Base-by-base conservation (phyloP, 92 coral and sea anemone genomes). In the Parazoanthus atlanticus region DNA sequence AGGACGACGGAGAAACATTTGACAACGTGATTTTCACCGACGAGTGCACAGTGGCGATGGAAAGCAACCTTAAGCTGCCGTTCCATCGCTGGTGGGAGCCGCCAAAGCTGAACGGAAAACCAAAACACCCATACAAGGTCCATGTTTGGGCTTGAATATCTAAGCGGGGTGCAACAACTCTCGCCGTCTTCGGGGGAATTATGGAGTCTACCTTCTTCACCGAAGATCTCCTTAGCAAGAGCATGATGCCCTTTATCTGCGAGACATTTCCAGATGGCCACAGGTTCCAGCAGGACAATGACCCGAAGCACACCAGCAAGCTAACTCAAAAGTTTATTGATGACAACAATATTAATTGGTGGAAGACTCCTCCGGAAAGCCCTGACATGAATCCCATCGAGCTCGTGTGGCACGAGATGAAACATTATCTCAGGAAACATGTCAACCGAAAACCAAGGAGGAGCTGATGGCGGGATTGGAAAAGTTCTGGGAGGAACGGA, bases 11-110 rank as follows among this genome's bases (percentile, higher is more conserved):
- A 3, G 89, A 91, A 73, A 81, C 70, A 75, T 89, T 93, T 76
- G 90, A 82, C 28, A 77, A 90, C 78, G 93, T 88, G 3, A 91
- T 91, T 43, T 93, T 93, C 85, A 91, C 92, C 8, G 92, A 93
- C 79, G 91, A 93, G 77, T 89, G 89, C 54, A 85, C 87, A 33
- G 89, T 93, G 40, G 88, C 88, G 89, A 78, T 91, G 76, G 91
- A 91, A 56, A 78, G 52, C 9, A 89, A 88, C 69, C 81, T 71
- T 0, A 88, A 90, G 73, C 17, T 93, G 33, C 74, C 88, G 66
- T 90, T 92, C 88, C 85, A 85, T 36, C 74, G 85, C 32, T 86
- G 41, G 72, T 65, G 84, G 61, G 88, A 80, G 85, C 86, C 81
- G 47, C 89, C 94, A 38, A 90, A 90, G 79, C 86, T 86, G 49